Conservation (phyloP, 2,797 vertebrate genomes). For the Acanthiza pusilla region DNA sequence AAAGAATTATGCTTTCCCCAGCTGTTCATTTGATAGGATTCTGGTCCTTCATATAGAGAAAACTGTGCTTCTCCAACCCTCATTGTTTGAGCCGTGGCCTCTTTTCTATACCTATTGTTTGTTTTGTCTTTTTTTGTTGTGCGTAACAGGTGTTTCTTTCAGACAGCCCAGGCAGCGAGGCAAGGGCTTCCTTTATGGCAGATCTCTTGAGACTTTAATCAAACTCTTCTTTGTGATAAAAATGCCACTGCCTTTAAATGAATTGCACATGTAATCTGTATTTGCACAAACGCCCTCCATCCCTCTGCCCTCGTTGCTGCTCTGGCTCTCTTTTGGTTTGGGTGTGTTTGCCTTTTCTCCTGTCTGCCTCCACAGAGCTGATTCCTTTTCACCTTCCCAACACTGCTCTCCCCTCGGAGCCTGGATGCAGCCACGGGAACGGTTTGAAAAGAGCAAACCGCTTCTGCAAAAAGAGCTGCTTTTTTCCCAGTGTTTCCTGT, state of each 20-base stretch:
- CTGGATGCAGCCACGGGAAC: background rate
- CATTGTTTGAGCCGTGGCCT: conserved; percentile 36
- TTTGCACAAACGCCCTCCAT: conserved; percentile 22
- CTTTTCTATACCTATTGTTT: conserved; percentile 60
- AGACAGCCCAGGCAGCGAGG: conserved; percentile 35
- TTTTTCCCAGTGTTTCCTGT: background rate
- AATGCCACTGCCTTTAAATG: conserved; percentile 38
- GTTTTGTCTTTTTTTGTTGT: conserved; percentile 46
- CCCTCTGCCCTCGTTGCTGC: background rate
- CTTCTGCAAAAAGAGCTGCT: background rate
- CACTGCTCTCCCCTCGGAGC: background rate
- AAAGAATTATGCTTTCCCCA: conserved; percentile 20
- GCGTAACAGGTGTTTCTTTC: conserved; percentile 68
- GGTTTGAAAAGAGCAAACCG: background rate
- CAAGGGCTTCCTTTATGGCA: conserved; percentile 49
- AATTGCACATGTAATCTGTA: conserved; percentile 24
- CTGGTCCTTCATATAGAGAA: conserved; percentile 24
- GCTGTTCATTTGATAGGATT: conserved; percentile 30
- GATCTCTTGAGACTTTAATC: conserved; percentile 59
- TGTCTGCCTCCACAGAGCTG: background rate
- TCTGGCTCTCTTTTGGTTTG: background rate
- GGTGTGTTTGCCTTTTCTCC: background rate
- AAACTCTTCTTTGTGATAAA: conserved; percentile 64
- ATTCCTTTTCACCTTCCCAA: background rate
- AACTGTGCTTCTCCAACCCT: background rate